phyloP scores from a whole-genome alignment of 2,797 vertebrate genomes.

The Hypotaenidia okinawae region DNA sequence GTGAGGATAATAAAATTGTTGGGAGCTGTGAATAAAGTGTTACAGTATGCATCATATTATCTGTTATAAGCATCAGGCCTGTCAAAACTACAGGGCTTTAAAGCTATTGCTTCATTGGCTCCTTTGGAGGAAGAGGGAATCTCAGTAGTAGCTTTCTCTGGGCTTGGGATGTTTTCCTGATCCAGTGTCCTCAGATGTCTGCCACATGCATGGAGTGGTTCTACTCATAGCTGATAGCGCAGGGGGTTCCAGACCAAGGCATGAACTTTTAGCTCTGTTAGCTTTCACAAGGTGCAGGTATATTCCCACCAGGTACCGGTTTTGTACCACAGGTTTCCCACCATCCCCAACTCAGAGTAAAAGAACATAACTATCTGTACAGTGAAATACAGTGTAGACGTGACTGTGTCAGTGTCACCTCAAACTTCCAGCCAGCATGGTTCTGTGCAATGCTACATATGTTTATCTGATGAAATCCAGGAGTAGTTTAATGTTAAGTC shows the following conservation, averaged over 20 bases:
- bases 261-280: neutral
- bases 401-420: neutral
- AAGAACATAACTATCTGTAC: neutral
- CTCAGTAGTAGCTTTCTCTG: neutral
- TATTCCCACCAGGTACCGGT: fast-evolving
- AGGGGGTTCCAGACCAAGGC: neutral
- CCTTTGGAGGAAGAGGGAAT: neutral
- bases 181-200: neutral
- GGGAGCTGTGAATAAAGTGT: neutral
- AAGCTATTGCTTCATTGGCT: neutral
- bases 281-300: neutral
- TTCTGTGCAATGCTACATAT: neutral
- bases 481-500: neutral
- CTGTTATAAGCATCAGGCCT: neutral
- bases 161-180: neutral
- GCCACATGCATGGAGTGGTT: neutral
- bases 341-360: neutral
- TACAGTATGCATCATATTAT: neutral
- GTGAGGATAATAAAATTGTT: neutral
- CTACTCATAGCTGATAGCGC: neutral
- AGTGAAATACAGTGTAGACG: neutral
- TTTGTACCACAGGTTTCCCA: neutral
- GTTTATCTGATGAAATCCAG: neutral
- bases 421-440: neutral
- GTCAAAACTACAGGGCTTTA: neutral